Base-by-base conservation (phyloP, 2,888 invertebrate genomes). In the Fissipunctia ypsillon region DNA sequence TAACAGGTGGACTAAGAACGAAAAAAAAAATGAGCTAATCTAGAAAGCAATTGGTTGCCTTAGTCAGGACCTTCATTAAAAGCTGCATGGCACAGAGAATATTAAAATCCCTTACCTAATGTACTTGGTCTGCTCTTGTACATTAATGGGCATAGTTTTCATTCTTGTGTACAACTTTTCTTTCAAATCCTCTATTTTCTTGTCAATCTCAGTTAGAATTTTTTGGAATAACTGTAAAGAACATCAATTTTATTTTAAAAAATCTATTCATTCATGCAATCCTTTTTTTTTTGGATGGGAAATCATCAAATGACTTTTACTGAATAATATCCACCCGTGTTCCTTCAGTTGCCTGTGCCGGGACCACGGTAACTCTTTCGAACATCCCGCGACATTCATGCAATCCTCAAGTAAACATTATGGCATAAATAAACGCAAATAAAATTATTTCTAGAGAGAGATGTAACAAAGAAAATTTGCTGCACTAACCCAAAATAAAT, bases 91-190 rank as follows among this genome's bases (percentile, higher is more conserved):
- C 7, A 16, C 1, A 4, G 7, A 16, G 2, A 48, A n/a, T 14
- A 48, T 28, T 16, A 16, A 35, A 66, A 28, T 54, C 19, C 9
- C 97, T 82, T 98, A 96, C 97, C 99, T 98, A 84, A 99, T 99
- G 76, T 99, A 97, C 91, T 99, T 98, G 88, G 99, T 99, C 92
- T 99, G 99, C 88, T 99, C 99, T 84, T 99, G 99, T 41, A 99
- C 97, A 83, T 98, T 97, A 54, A 98, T 98, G 0, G 99, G 99
- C 97, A 99, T 98, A 73, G 98, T 98, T 84, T 98, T 97, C 81
- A 99, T 97, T 92, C 98, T 98, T 31, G 97, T 97, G 87, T 98
- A 97, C 69, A 99, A 94, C 90, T 98, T 98, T 70, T 97, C 97
- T 88, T 98, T 97, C 72, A 99, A 97, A 76, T 97, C 97, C 67